A percentile compares a stretch with the other conserved stretches of the same genome.
phyloP scores from a whole-genome alignment of 2,888 invertebrate genomes.

The Corythucha ciliata region DNA sequence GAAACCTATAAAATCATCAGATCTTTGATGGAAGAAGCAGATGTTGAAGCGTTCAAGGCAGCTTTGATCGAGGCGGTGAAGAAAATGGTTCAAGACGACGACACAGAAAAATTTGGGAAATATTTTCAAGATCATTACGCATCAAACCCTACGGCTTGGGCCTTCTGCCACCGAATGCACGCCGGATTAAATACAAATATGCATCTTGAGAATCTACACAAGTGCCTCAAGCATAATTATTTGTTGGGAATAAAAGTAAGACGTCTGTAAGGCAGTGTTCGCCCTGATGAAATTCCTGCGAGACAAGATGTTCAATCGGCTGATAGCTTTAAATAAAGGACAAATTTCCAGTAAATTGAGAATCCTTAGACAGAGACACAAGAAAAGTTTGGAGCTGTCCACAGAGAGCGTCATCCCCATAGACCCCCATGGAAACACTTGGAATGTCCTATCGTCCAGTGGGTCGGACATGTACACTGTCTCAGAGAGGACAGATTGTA shows the following conservation, averaged over 20 bases:
- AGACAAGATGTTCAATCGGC: no score
- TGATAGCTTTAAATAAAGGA: no score
- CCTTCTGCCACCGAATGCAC: slow-evolving; percentile 20
- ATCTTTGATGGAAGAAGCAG: slow-evolving; percentile 13
- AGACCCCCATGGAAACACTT: no score
- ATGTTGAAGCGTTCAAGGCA: slow-evolving; percentile 2
- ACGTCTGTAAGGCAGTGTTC: no score
- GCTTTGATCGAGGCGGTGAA: neutral
- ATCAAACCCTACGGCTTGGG: slow-evolving; percentile 20
- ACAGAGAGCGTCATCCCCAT: no score
- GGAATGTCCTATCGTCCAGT: no score
- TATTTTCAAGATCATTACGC: slow-evolving; percentile 31
- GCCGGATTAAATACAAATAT: slow-evolving; percentile 23
- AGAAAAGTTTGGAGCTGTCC: no score
- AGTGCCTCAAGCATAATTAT: slow-evolving; percentile 18
- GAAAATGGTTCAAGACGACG: slow-evolving; percentile 24
- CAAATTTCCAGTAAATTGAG: no score
- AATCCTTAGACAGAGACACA: no score
- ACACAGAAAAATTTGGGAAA: slow-evolving; percentile 28
- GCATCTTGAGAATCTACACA: slow-evolving; percentile 21
- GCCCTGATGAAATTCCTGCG: no score
- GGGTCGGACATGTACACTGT: no score
- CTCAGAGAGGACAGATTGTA: no score
- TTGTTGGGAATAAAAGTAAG: slow-evolving; percentile 15
- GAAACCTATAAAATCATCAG: slow-evolving; percentile 2